These are phyloP conservation scores for Lutjanus campechanus DNA, from an alignment of 2,797 vertebrate species.

Conservation along the genomic window DNA sequence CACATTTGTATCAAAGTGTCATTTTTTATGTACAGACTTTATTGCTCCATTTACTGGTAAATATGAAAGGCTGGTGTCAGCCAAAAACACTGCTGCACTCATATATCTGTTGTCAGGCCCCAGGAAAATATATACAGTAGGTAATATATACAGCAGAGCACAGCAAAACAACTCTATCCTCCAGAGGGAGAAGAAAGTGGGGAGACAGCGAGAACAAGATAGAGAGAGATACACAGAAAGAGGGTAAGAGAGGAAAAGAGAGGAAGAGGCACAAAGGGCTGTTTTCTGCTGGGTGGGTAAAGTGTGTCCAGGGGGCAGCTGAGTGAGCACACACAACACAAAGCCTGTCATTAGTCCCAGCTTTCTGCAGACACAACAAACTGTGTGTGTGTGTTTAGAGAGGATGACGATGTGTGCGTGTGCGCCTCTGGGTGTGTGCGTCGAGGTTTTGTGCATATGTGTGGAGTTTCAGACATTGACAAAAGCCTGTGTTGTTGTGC, in stretches of 20 bases:
- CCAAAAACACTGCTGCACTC: constrained; percentile 68
- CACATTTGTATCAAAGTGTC: constrained; percentile 54
- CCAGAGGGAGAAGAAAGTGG: constrained; percentile 68
- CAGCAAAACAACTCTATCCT: constrained; percentile 76
- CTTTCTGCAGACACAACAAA: constrained; percentile 81
- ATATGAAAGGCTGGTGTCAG: constrained; percentile 75
- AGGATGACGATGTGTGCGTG: constrained; percentile 49
- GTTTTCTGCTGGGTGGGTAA: constrained; percentile 79
- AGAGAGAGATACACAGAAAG: constrained; percentile 61
- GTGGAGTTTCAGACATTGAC: constrained; percentile 69
- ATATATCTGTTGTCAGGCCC: constrained; percentile 68
- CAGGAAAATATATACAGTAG: constrained; percentile 73
- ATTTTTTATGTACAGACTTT: constrained; percentile 54
- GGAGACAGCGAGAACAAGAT: constrained; percentile 73
- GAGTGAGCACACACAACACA: constrained; percentile 77
- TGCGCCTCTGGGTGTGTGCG: constrained; percentile 41
- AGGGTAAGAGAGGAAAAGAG: constrained; percentile 10
- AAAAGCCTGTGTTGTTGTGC: constrained; percentile 74
- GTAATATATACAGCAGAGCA: constrained; percentile 78
- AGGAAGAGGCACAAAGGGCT: constrained; percentile 60
- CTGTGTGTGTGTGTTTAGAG: constrained; percentile 17
- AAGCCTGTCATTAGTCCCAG: constrained; percentile 81
- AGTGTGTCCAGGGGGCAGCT: constrained; percentile 80
- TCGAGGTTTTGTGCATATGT: constrained; percentile 58
- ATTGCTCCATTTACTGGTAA: constrained; percentile 60